Conservation (phyloP, 2,888 invertebrate species). For the Drosophila infuscata region DNA sequence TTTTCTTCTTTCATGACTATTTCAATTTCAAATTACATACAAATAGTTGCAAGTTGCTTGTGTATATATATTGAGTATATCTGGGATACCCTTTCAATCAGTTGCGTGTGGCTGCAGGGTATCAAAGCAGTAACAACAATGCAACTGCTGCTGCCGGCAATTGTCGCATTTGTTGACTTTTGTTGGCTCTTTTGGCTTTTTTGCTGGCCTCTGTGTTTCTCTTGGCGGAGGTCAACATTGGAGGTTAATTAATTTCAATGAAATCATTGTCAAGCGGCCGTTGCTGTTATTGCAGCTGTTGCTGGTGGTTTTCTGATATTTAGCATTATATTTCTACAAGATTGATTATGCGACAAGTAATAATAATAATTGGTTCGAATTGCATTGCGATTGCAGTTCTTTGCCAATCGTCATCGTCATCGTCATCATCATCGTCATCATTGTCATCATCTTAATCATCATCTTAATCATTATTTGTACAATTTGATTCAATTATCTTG, state of each 20-base stretch:
- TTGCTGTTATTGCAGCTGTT: neutral
- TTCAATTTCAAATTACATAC: too few relatives aligned
- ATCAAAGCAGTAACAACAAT: slow-evolving; percentile 24
- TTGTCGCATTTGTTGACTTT: slow-evolving; percentile 36
- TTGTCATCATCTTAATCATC: slow-evolving; percentile 11
- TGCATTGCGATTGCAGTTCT: slow-evolving; percentile 11
- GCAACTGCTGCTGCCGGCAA: slow-evolving; percentile 43
- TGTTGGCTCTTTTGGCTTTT: slow-evolving; percentile 41
- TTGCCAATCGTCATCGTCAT: slow-evolving; percentile 17
- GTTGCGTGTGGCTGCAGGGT: slow-evolving; percentile 11
- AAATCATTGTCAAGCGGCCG: slow-evolving; percentile 63
- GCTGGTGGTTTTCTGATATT: neutral
- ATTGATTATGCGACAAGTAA: neutral
- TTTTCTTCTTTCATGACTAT: neutral
- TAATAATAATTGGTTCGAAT: neutral
- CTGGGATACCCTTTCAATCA: neutral
- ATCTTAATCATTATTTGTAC: slow-evolving; percentile 3
- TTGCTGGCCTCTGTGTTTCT: slow-evolving; percentile 34
- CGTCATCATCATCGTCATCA: slow-evolving; percentile 6
- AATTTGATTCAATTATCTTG: slow-evolving; percentile 6
- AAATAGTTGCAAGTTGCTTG: neutral
- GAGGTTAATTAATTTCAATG: slow-evolving; percentile 77
- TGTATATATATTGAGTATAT: neutral
- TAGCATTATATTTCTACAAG: neutral
- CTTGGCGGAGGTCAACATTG: slow-evolving; percentile 56